phyloP scores from a whole-genome alignment of 2,888 invertebrate genomes.

The Stenchaetothrips biformis region DNA sequence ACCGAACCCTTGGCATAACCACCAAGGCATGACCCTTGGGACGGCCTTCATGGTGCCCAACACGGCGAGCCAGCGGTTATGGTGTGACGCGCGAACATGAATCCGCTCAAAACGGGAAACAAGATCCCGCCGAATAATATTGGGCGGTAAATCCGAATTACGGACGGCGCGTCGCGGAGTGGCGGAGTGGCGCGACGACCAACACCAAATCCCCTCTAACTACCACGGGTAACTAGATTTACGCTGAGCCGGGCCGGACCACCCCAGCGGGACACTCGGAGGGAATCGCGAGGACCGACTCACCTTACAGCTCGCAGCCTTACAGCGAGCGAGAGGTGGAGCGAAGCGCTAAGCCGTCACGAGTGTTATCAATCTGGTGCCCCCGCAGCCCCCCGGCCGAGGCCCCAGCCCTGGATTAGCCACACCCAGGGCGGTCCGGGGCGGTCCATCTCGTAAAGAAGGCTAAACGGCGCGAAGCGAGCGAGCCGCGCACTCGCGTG shows the following conservation, averaged over 20 bases:
- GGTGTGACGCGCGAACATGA: too few species aligned
- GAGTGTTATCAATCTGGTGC: background rate
- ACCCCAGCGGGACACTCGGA: background rate
- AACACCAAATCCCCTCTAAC: conserved; percentile 2
- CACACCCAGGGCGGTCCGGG: conserved; percentile 15
- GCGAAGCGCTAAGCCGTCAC: conserved; percentile 3
- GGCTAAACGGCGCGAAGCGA: background rate
- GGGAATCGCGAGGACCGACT: background rate
- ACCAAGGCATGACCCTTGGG: too few species aligned
- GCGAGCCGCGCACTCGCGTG: too few species aligned
- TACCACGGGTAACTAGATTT: background rate
- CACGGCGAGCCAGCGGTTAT: too few species aligned
- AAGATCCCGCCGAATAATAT: too few species aligned
- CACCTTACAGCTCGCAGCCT: background rate
- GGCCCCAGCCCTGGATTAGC: background rate
- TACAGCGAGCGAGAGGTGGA: too few species aligned
- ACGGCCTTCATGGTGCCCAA: too few species aligned
- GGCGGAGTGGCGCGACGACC: too few species aligned
- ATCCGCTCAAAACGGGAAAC: too few species aligned
- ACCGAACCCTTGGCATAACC: too few species aligned
- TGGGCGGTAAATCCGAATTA: too few species aligned
- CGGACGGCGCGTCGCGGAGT: too few species aligned
- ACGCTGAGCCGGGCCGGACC: background rate
- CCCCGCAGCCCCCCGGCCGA: background rate
- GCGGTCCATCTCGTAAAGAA: background rate